Percentiles rank a stretch among this genome's conserved stretches.
These are phyloP conservation scores for Meghimatium bilineatum DNA, from an alignment of 2,888 invertebrate genomes.

Conservation along the genomic window DNA sequence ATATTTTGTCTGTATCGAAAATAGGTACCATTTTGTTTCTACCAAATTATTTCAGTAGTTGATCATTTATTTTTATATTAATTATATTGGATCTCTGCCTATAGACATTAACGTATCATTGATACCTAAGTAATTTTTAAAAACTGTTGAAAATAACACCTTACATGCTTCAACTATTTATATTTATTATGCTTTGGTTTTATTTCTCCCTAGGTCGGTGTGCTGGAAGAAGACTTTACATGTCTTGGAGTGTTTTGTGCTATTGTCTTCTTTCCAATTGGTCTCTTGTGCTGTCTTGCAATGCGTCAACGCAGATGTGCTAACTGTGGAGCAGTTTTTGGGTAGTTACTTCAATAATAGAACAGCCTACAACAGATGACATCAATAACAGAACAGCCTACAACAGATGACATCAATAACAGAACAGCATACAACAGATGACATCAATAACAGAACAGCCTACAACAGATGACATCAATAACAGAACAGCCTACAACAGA, in stretches of 20 bases:
- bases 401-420: too few relatives aligned
- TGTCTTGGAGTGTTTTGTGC: slow-evolving; percentile 90
- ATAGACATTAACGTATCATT: too few relatives aligned
- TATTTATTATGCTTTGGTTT: too few relatives aligned
- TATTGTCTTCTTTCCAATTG: slow-evolving; percentile 90
- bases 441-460: not conserved
- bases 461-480: too few relatives aligned
- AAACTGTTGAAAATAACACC: too few relatives aligned
- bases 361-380: not conserved
- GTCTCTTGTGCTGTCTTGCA: slow-evolving; percentile 90
- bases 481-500: not conserved
- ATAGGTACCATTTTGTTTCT: too few relatives aligned
- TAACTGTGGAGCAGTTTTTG: slow-evolving; percentile 90
- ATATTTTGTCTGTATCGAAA: too few relatives aligned
- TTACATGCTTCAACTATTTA: too few relatives aligned
- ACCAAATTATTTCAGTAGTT: too few relatives aligned
- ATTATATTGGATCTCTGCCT: too few relatives aligned
- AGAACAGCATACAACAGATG: not conserved
- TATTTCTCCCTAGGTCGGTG: slow-evolving; percentile 81
- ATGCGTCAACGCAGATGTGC: slow-evolving; percentile 90
- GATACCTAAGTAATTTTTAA: too few relatives aligned
- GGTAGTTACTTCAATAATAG: slow-evolving; percentile 72
- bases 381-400: not conserved
- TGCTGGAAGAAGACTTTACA: slow-evolving; percentile 91
- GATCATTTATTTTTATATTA: too few relatives aligned